These are phyloP conservation scores for Gerris lacustris DNA, from an alignment of 2,888 invertebrate species.

Conservation along the genomic window DNA sequence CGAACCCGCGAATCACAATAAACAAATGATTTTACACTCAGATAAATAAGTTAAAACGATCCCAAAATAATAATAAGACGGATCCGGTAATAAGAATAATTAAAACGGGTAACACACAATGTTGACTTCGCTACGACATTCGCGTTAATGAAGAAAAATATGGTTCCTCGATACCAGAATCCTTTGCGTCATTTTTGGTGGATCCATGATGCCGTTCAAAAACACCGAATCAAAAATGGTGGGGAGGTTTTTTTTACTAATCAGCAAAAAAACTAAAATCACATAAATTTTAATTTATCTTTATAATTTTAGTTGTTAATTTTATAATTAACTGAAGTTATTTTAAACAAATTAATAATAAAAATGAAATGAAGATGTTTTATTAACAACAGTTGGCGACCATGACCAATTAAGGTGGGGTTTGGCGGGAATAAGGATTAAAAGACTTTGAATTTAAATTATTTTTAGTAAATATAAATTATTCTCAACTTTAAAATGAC, in stretches of 20 bases:
- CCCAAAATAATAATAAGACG: not conserved
- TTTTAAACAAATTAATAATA: too few relatives aligned
- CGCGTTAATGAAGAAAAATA: constrained; percentile 29
- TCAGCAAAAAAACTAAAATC: constrained; percentile 98
- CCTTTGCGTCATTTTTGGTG: constrained; percentile 31
- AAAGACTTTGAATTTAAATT: too few relatives aligned
- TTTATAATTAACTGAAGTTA: too few relatives aligned
- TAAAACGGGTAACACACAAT: constrained; percentile 6
- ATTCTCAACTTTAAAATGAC: too few relatives aligned
- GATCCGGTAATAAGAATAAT: not conserved
- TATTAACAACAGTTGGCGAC: too few relatives aligned
- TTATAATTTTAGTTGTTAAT: too few relatives aligned
- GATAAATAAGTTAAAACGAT: not conserved
- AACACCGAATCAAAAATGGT: constrained; percentile 78
- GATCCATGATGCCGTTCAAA: constrained; percentile 29
- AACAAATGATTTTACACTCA: not conserved
- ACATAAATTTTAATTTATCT: constrained; percentile 35
- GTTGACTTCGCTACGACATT: constrained; percentile 21
- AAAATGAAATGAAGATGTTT: too few relatives aligned
- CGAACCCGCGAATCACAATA: not conserved
- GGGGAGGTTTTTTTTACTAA: constrained; percentile 97
- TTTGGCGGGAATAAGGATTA: too few relatives aligned
- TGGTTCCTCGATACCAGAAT: constrained; percentile 29
- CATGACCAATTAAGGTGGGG: too few relatives aligned
- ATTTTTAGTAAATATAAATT: too few relatives aligned